Conservation (phyloP, 1,140 invertebrate species). For the Drosophila arawakana region DNA sequence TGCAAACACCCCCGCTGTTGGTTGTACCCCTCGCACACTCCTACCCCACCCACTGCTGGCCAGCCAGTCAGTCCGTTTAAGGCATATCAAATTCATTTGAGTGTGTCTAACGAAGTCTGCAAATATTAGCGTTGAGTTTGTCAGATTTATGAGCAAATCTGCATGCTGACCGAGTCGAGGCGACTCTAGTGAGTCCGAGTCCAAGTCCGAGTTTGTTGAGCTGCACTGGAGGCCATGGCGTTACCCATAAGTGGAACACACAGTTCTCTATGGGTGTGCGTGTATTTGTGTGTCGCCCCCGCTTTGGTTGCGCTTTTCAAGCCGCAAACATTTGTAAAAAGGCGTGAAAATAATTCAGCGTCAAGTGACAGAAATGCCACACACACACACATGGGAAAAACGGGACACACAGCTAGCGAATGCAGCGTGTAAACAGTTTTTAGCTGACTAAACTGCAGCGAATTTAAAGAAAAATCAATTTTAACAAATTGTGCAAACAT, state of each 20-base stretch:
- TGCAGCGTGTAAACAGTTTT: constrained; percentile 12
- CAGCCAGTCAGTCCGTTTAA: constrained; percentile 73
- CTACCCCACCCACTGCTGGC: neutral
- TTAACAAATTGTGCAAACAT: neutral
- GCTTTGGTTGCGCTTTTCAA: constrained; percentile 73
- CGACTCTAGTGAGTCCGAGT: neutral
- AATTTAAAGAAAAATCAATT: neutral
- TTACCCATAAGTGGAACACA: constrained; percentile 77
- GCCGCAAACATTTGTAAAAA: constrained; percentile 80
- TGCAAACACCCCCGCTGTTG: constrained; percentile 4
- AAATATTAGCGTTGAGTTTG: constrained; percentile 83
- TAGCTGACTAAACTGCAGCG: neutral
- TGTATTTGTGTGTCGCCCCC: constrained; percentile 62
- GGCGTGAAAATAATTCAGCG: constrained; percentile 83
- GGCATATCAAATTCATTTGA: constrained; percentile 83
- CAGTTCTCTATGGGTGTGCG: constrained; percentile 9
- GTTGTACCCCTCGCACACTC: no score
- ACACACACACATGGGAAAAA: constrained; percentile 44
- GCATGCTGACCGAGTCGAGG: constrained; percentile 68
- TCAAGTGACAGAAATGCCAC: constrained; percentile 83
- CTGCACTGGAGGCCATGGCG: constrained; percentile 59
- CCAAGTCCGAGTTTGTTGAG: constrained; percentile 38
- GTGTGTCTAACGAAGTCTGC: constrained; percentile 83
- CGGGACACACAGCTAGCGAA: constrained; percentile 1
- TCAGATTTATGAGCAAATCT: constrained; percentile 83